Evolutionary conservation across 2,797 vertebrate species (phyloP).

Genomic region (Tangara arthus): DNA sequence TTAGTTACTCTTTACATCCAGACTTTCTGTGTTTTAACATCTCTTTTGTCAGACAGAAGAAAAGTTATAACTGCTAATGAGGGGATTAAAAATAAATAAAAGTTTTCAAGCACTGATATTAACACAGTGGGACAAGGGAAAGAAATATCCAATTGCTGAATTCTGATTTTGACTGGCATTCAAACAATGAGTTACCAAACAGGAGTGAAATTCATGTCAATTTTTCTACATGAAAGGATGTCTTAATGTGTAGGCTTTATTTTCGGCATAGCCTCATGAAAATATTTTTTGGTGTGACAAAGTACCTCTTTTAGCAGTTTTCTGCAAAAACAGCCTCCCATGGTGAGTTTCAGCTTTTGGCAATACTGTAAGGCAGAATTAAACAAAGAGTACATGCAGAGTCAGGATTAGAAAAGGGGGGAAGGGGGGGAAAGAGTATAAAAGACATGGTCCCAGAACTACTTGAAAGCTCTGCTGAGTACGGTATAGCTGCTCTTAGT

Average conservation of each 20-base stretch:
- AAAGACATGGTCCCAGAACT: not conserved
- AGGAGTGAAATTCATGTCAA: not conserved
- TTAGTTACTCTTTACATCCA: not conserved
- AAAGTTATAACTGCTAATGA: not conserved
- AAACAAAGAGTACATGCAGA: not conserved
- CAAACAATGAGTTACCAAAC: not conserved
- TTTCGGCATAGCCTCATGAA: not conserved
- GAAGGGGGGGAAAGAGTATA: accelerated
- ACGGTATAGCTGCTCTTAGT: not conserved
- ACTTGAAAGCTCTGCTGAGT: not conserved
- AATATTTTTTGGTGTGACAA: not conserved
- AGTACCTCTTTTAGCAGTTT: not conserved
- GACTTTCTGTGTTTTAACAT: not conserved
- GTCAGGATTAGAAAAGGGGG: not conserved
- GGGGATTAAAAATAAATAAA: not conserved
- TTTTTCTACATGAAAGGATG: not conserved
- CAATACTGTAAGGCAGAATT: not conserved
- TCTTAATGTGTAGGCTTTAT: not conserved
- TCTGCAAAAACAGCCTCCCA: not conserved
- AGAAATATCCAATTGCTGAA: not conserved
- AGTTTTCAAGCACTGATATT: not conserved
- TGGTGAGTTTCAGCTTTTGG: not conserved
- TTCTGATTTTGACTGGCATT: not conserved
- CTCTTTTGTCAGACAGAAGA: not conserved
- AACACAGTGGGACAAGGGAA: not conserved